These are phyloP conservation scores for Halictus ligatus DNA, from an alignment of 2,888 invertebrate species.

Conservation along the genomic window DNA sequence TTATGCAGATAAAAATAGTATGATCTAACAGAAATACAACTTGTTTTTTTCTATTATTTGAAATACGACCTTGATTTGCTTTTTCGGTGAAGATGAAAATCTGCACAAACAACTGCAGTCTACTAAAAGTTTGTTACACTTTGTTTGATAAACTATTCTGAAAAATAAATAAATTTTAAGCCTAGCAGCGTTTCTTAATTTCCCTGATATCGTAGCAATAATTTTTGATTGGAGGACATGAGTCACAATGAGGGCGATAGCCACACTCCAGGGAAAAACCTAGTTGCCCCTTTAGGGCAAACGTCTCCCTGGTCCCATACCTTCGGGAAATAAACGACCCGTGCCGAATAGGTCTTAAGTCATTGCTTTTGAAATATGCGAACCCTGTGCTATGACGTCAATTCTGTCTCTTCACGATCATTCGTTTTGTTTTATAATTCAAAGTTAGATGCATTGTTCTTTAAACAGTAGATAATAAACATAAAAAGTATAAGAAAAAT, in stretches of 20 bases:
- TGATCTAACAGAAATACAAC: not conserved
- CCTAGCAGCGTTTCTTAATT: not conserved
- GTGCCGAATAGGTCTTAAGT: slow-evolving; percentile 51
- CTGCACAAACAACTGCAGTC: not conserved
- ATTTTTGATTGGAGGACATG: slow-evolving; percentile 42
- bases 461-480: not conserved
- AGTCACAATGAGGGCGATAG: slow-evolving; percentile 56
- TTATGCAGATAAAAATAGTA: not conserved
- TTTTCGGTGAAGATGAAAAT: not conserved
- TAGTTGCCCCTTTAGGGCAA: slow-evolving; percentile 26
- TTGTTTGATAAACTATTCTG: not conserved
- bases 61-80: not conserved
- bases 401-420: not conserved
- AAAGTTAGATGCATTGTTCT: not conserved
- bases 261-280: slow-evolving; percentile 59
- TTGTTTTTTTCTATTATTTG: too few species aligned
- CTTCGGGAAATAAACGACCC: slow-evolving; percentile 57
- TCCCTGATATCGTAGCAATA: slow-evolving; percentile 3
- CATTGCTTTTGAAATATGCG: slow-evolving; percentile 38
- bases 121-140: not conserved
- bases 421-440: not conserved
- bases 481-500: too few species aligned
- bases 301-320: slow-evolving; percentile 28
- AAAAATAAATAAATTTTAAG: not conserved
- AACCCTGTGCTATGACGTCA: not conserved